phyloP scores from a whole-genome alignment of 2,113 vertebrate genomes.

The Gracilinanus agilis region DNA sequence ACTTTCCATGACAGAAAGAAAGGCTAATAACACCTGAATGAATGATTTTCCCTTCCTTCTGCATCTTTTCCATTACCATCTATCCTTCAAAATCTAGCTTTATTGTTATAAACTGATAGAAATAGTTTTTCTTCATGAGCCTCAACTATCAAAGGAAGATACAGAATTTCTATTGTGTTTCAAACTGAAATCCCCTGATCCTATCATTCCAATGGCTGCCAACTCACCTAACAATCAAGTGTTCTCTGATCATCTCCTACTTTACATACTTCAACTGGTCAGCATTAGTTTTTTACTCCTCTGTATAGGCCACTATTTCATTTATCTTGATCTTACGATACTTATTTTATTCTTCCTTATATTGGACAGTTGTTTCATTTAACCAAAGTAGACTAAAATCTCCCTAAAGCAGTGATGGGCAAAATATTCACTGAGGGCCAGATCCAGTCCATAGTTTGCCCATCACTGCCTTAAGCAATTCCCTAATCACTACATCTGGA shows the following conservation, averaged over 20 bases:
- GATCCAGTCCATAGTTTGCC: too few relatives aligned
- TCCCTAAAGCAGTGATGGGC: too few relatives aligned
- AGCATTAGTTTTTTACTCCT: not conserved
- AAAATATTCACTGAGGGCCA: too few relatives aligned
- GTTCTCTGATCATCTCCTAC: not conserved
- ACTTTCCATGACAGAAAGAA: not conserved
- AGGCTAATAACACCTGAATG: not conserved
- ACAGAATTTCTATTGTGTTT: not conserved
- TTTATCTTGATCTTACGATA: not conserved
- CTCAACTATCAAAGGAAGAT: not conserved
- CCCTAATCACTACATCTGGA: too few relatives aligned
- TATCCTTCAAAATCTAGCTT: not conserved
- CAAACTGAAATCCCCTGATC: not conserved
- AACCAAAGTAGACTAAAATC: not conserved
- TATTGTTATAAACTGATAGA: not conserved
- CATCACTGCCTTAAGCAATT: too few relatives aligned
- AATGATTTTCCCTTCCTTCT: not conserved
- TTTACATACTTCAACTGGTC: not conserved
- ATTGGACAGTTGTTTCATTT: not conserved
- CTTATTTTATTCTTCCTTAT: not conserved
- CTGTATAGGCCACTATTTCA: rapidly evolving
- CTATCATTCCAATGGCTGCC: not conserved
- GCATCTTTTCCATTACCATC: not conserved
- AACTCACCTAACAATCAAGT: not conserved
- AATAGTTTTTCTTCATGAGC: not conserved